Conservation (phyloP, 2,888 invertebrate genomes). For the Gnatocerus cornutus region DNA sequence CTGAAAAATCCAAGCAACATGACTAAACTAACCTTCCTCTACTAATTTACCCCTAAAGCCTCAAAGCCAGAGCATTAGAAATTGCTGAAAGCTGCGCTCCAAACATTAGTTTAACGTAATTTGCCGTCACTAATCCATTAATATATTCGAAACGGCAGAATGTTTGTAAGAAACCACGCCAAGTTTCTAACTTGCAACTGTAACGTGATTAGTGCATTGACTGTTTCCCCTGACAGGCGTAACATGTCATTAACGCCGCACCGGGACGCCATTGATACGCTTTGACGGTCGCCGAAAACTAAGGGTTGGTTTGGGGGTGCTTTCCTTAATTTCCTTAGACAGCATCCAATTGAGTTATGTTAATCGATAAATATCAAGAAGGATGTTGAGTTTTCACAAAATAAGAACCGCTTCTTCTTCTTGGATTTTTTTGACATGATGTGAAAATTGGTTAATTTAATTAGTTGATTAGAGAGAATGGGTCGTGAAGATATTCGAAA, state of each 20-base stretch:
- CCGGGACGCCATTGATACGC: slow-evolving; percentile 47
- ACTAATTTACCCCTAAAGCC: too few relatives aligned
- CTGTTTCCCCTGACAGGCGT: slow-evolving; percentile 51
- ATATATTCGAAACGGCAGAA: slow-evolving; percentile 13
- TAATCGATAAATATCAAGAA: slow-evolving; percentile 3
- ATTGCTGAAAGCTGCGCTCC: neutral
- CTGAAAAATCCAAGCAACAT: too few relatives aligned
- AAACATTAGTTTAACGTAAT: neutral
- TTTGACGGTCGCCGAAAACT: slow-evolving; percentile 46
- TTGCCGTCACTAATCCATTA: slow-evolving; percentile 21
- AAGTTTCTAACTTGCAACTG: slow-evolving; percentile 40
- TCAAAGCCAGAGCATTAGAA: too few relatives aligned
- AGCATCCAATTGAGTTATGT: slow-evolving; percentile 18
- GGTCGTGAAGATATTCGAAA: slow-evolving; percentile 18
- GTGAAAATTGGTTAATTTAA: neutral
- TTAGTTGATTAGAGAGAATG: slow-evolving; percentile 11
- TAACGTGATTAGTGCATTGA: slow-evolving; percentile 49
- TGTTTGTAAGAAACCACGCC: slow-evolving; percentile 22
- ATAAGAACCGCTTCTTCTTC: too few relatives aligned
- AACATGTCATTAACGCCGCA: slow-evolving; percentile 51
- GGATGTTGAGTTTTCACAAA: neutral
- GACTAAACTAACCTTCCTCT: too few relatives aligned
- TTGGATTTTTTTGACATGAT: too few relatives aligned
- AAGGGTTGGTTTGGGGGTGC: slow-evolving; percentile 29
- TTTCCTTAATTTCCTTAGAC: slow-evolving; percentile 36